Evolutionary conservation across 2,888 invertebrate genomes (phyloP), one percentile per base, ranked within the genome.

Genomic region (Sinhomidia bicolor): DNA sequence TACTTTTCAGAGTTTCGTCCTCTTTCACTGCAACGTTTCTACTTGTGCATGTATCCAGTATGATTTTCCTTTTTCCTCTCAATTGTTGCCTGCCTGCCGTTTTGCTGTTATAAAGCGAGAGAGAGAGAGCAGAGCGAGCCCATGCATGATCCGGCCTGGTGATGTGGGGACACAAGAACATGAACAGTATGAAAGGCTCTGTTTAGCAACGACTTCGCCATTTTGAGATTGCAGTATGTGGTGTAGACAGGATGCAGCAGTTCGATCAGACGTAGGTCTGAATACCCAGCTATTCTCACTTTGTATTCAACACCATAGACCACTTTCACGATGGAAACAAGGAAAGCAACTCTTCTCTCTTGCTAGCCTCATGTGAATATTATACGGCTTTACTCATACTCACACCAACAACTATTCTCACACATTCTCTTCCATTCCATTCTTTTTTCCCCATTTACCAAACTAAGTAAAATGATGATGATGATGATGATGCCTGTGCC

Each of bases 221-320:
- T 92, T 92, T 91, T 92, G 91, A 90, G 90, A 91, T 91, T 91
- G 90, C 90, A 91, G 91, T 91, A 88, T 78, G 92, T 91, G 92
- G 91, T 89, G 90, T 79, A 90, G 92, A 92, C 91, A 90, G 92
- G 92, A 92, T 92, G 92, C 92, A 92, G 92, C 91, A 92, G 91
- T 92, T 91, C 83, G 91, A 89, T 89, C 87, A 90, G 87, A 91
- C 90, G 79, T 89, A 88, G 89, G n/a, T 36, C 51, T 62, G 85
- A 78, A 89, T 86, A 78, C 32, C 74, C 87, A 20, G 60, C 44
- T 20, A 47, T 65, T 74, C 78, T 32, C 86, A 9, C 65, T 68
- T 78, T 57, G 60, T 57, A 47, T 51, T 79, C 51, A 47, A 74
- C 47, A 74, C 74, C 74, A 26, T 71, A 17, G 57, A 71, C 71